phyloP scores from a whole-genome alignment of 2,888 invertebrate genomes.

The Nineta flava region DNA sequence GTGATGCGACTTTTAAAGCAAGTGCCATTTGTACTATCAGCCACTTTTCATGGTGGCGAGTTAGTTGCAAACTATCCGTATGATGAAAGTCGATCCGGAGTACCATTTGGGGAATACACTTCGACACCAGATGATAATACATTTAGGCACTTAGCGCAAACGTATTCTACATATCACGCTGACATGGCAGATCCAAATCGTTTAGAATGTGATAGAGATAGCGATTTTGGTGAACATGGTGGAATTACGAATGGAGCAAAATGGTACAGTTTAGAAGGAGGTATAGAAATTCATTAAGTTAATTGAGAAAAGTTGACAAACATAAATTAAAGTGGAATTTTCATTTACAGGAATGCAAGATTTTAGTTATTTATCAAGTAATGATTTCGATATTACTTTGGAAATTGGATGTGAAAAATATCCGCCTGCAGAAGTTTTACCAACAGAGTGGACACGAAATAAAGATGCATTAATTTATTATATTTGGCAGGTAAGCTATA shows the following conservation, averaged over 20 bases:
- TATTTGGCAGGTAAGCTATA: conserved; percentile 53
- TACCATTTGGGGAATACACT: conserved; percentile 54
- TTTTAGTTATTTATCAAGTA: conserved; percentile 77
- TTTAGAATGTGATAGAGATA: conserved; percentile 51
- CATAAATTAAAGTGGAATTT: not conserved
- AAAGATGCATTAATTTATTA: conserved; percentile 55
- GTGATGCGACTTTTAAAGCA: conserved; percentile 64
- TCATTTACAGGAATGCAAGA: conserved; percentile 62
- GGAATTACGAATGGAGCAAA: conserved; percentile 77
- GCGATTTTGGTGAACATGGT: conserved; percentile 56
- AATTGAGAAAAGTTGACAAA: not conserved
- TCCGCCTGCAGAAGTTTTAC: conserved; percentile 40
- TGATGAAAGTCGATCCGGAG: conserved; percentile 52
- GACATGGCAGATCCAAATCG: conserved; percentile 53
- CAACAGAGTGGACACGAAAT: conserved; percentile 63
- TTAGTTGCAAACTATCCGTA: conserved; percentile 66
- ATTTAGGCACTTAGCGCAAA: conserved; percentile 57
- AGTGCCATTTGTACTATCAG: conserved; percentile 66
- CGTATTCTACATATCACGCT: conserved; percentile 51
- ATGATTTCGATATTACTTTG: conserved; percentile 75
- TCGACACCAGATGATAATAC: conserved; percentile 70
- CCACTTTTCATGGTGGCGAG: conserved; percentile 71
- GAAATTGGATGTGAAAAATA: conserved; percentile 79
- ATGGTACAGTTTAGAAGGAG: conserved; percentile 67
- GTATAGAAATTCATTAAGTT: conserved; percentile 28